Base-by-base conservation (phyloP, 1,140 invertebrate species). In the Spodoptera frugiperda region DNA sequence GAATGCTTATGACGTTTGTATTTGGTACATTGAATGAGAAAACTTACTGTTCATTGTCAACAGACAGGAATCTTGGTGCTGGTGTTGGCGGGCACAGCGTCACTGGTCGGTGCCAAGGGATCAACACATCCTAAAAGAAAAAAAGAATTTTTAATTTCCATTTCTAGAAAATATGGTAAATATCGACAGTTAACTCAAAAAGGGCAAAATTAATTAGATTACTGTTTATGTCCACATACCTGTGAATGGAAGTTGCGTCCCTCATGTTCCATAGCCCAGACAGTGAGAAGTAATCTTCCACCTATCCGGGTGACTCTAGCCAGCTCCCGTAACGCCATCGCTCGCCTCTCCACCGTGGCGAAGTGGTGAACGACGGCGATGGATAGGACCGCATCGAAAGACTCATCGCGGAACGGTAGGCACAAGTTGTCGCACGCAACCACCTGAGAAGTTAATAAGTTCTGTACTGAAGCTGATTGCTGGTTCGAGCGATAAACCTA, bases 241-340 rank as follows among this genome's bases (percentile, higher is more conserved):
- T 95, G 95, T 12, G 95, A 95, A 84, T 95, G 95, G 54, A 95
- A 95, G 79, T 97, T 97, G 81, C 97, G 94, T 87, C 98, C 97
- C 70, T 97, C 96, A 87, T 99, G 98, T 92, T 99, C 98, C 97
- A 99, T 98, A 12, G 98, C 98, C 98, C 98, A 99, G 0, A 99
- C 98, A 14, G 98, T 98, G 77, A 99, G 98, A 78, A 99, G 96
- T n/a, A 99, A 95, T 65, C 97, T 94, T 3, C 99, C 99, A 0
- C 98, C 98, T 71, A 99, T 98, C 75, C 97, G 94, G 3, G 99
- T 95, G 39, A 99, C 97, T 51, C 98, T 95, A 0, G 98, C 97
- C 54, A 99, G 94, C 87, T 99, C 98, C 71, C 96, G 95, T 0
- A 99, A 92, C 0, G 98, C 98, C 77, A 96, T 96, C 3, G 99